A percentile compares a stretch with the other conserved stretches of the same genome.
phyloP scores from a whole-genome alignment of 1,140 invertebrate genomes.

The Euschistus heros region DNA sequence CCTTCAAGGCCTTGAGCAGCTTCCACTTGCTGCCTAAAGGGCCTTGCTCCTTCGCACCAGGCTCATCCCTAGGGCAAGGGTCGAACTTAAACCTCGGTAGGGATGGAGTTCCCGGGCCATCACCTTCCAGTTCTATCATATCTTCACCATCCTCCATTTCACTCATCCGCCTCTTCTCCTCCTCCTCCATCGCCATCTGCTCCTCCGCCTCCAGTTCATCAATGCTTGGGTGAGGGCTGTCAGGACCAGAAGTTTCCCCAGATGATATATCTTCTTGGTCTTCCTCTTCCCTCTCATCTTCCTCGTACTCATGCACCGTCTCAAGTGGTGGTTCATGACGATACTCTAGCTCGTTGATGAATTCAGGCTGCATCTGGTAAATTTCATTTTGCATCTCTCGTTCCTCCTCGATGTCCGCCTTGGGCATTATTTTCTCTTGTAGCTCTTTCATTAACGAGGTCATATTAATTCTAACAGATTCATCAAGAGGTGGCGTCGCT shows the following conservation, averaged over 20 bases:
- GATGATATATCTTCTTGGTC: conserved; percentile 42
- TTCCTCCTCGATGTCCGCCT: conserved; percentile 12
- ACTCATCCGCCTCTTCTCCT: conserved; percentile 37
- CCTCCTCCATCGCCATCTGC: conserved; percentile 30
- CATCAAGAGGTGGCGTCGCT: conserved; percentile 34
- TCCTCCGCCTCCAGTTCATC: conserved; percentile 55
- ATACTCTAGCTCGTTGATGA: background rate
- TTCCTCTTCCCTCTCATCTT: conserved; percentile 1
- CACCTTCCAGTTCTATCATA: conserved; percentile 21
- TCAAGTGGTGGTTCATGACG: conserved; percentile 9
- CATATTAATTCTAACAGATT: conserved; percentile 66
- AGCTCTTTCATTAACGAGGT: conserved; percentile 61
- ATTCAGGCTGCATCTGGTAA: background rate
- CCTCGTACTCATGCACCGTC: background rate
- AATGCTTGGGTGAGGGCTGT: conserved; percentile 61
- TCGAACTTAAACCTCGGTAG: conserved; percentile 46
- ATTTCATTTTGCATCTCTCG: background rate
- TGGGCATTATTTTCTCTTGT: conserved; percentile 48
- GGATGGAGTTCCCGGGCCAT: conserved; percentile 34
- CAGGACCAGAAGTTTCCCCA: conserved; percentile 75
- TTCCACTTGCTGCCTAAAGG: conserved; percentile 77
- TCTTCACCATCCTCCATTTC: conserved; percentile 24
- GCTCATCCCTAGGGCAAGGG: conserved; percentile 25
- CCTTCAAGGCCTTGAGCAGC: conserved; percentile 74
- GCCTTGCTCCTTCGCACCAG: conserved; percentile 37